A percentile compares a stretch with the other conserved stretches of the same genome.
phyloP scores from a whole-genome alignment of 2,797 vertebrate species.

The Discoglossus pictus region DNA sequence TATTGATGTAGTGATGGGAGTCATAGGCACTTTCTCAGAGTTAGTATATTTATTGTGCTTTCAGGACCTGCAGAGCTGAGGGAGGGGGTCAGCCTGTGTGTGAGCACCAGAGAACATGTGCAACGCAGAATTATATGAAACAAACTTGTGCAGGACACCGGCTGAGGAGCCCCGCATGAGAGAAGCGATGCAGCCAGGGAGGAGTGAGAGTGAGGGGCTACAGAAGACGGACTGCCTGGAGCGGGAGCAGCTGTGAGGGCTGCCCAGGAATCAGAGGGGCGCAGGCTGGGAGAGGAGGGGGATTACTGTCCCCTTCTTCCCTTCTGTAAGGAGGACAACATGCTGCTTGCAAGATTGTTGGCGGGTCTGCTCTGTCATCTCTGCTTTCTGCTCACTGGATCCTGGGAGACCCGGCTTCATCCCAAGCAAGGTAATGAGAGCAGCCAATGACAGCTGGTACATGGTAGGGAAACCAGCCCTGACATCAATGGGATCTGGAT shows the following conservation, averaged over 20 bases:
- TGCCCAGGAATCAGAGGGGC: slow-evolving; percentile 24
- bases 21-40: too few relatives aligned
- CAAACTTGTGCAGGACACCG: too few relatives aligned
- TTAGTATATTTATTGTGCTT: too few relatives aligned
- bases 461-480: slow-evolving; percentile 10
- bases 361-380: slow-evolving; percentile 83
- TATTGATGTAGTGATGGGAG: too few relatives aligned
- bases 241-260: slow-evolving; percentile 34
- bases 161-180: slow-evolving; percentile 3
- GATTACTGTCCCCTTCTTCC: not conserved
- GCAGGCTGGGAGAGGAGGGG: slow-evolving; percentile 19
- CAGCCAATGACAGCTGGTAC: slow-evolving; percentile 14
- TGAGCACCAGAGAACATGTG: too few relatives aligned
- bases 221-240: slow-evolving; percentile 7
- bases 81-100: too few relatives aligned
- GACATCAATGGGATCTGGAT: not conserved
- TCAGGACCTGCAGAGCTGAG: too few relatives aligned
- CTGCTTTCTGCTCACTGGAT: slow-evolving; percentile 73
- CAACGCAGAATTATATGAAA: too few relatives aligned
- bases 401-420: slow-evolving; percentile 79
- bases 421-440: slow-evolving; percentile 84
- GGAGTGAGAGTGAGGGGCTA: slow-evolving; percentile 7
- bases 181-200: slow-evolving; percentile 20
- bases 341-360: slow-evolving; percentile 82
- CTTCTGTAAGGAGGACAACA: slow-evolving; percentile 56